A percentile compares a stretch with the other conserved stretches of the same genome.
These are phyloP conservation scores for Anguilla japonica DNA, from an alignment of 2,113 vertebrate genomes.

Conservation along the genomic window DNA sequence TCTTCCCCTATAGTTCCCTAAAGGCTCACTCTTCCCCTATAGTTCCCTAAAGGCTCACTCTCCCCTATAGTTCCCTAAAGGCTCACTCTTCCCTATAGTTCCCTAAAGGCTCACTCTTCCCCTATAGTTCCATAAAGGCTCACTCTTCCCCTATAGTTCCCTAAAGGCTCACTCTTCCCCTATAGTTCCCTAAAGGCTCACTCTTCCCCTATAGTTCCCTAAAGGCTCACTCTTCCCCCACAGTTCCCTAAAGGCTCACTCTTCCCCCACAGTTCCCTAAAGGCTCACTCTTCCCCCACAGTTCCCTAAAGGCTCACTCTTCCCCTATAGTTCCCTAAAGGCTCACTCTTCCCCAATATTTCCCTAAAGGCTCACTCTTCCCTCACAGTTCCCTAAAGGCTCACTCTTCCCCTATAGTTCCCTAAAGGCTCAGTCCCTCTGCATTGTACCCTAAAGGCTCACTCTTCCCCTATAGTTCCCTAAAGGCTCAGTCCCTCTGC, in stretches of 20 bases:
- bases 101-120: background rate
- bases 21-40: background rate
- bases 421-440: background rate
- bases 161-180: background rate
- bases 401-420: too few relatives aligned
- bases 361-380: background rate
- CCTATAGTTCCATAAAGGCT: background rate
- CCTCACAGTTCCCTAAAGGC: background rate
- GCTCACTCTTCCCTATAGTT: background rate
- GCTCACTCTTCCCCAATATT: background rate
- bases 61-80: background rate
- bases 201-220: background rate
- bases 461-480: too few relatives aligned
- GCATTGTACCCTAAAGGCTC: too few relatives aligned
- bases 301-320: background rate
- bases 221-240: background rate
- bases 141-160: background rate
- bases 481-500: too few relatives aligned
- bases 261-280: background rate
- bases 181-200: background rate
- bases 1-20: background rate
- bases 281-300: background rate
- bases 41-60: background rate
- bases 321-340: too few relatives aligned
- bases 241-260: background rate